Evolutionary conservation across 2,113 vertebrate genomes (phyloP), one percentile per base, ranked within the genome.

Genomic region (Carlito syrichta): DNA sequence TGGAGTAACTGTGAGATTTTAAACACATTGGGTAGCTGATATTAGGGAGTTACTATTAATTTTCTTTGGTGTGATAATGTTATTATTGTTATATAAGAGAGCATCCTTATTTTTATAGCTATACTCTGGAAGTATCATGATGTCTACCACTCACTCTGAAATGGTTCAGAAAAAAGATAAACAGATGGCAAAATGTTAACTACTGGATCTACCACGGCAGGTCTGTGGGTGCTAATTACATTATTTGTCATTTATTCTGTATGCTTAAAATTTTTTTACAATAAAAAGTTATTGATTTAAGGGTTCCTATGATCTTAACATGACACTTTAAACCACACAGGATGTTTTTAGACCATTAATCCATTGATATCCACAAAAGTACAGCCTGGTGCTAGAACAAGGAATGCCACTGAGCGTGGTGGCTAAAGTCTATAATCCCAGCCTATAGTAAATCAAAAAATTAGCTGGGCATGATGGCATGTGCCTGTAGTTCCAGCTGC

Each of bases 211-310:
- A 66, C 52, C 52, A 78, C 25, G 25, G n/a, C 30, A 8, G 25
- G 3, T 73, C n/a, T 69, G 5, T n/a, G 32, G 54, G n/a, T 58
- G 27, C 56, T 48, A 23, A 10, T 63, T 76, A 62, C 22, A 52
- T n/a, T n/a, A 17, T 32, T 86, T 63, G 94, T 71, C 12, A 2
- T 45, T 54, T 43, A 82, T 77, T 69, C 48, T 94, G 20, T 58
- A 62, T 43, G 25, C 45, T 56, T 43, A 79, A 73, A 69, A 50
- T 1, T 16, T 63, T 95, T 96, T 79, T 68, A 91, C 7, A 84
- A 69, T 68, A 94, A 79, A 96, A 91, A n/a, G n/a, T n/a, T 43
- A 11, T 45, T 86, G 14, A 71, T n/a, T n/a, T n/a, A 93, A 82
- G 63, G 50, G 38, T 83, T 40, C 66, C 38, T 71, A 6, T 58